Percentiles rank a stretch among this genome's conserved stretches.
Evolutionary conservation across 2,888 invertebrate species (phyloP).

Genomic region (Macroteleia sp.): DNA sequence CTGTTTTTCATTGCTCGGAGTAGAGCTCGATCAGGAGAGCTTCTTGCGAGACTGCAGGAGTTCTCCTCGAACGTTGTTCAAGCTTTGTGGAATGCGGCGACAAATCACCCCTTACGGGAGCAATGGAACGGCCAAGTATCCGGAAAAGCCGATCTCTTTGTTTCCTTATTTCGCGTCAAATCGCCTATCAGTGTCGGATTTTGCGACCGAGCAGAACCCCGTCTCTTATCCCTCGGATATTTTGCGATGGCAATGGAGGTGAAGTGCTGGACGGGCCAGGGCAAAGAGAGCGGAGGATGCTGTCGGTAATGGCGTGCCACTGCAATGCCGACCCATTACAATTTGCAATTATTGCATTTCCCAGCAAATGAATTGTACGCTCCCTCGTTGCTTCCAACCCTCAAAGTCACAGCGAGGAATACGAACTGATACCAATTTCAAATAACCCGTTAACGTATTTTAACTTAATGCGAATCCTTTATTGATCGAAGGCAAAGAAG

Average conservation of each 20-base stretch:
- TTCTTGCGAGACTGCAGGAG: too few species aligned
- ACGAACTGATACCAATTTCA: conserved; percentile 40
- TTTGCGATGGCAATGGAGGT: conserved; percentile 54
- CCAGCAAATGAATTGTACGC: conserved; percentile 76
- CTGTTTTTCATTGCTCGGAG: too few species aligned
- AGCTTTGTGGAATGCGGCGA: too few species aligned
- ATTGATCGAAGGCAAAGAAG: conserved; percentile 25
- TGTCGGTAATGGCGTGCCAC: conserved; percentile 76
- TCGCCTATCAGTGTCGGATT: too few species aligned
- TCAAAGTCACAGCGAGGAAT: neutral
- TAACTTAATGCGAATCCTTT: conserved; percentile 25
- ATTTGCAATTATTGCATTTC: conserved; percentile 82
- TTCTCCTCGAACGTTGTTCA: too few species aligned
- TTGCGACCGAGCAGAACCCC: too few species aligned
- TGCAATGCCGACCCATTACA: conserved; percentile 77
- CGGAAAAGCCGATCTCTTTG: too few species aligned
- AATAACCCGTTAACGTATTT: conserved; percentile 51
- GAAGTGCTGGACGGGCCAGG: conserved; percentile 36
- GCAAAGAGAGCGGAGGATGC: conserved; percentile 59
- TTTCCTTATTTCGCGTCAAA: too few species aligned
- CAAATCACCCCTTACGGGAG: too few species aligned
- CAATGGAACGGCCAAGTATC: too few species aligned
- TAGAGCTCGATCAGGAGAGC: too few species aligned
- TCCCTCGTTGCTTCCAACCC: conserved; percentile 61
- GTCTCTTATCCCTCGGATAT: conserved; percentile 49